Evolutionary conservation across 2,888 invertebrate species (phyloP), one percentile per base, ranked within the genome.

Genomic region (Colletes collaris): DNA sequence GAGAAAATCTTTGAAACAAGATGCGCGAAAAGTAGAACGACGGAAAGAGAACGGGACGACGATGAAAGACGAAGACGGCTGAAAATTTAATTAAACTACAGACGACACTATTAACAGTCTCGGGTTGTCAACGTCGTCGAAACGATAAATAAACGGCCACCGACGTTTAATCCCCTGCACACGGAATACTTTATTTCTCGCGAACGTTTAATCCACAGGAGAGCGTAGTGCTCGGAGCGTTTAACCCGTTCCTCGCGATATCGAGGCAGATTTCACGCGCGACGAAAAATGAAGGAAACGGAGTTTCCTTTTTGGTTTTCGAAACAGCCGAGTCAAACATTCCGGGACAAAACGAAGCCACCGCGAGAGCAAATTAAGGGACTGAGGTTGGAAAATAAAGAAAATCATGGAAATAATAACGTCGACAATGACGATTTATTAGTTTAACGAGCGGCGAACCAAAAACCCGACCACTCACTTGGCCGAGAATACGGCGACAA

Each of bases 361-460:
- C 0, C 27, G 27, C 27, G 27, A 0, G 27, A 16, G 16, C 16
- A 16, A 16, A 16, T 16, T 16, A 16, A 16, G 16, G 16, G 16
- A 16, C 16, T 0, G 16, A 16, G 16, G 16, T 35, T 8, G 66
- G 27, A 27, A 72, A 72, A 64, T 55, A 72, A 58, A 58, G 69
- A 64, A 72, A 77, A 59, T 13, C 52, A 44, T 16, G 62, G 86
- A 83, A 88, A 87, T 86, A 87, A 85, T 88, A 83, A 82, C 76
- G 62, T 40, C 73, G 74, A 60, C 68, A 73, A 78, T 75, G 67
- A 58, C 76, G 85, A 88, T 88, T 88, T 89, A 88, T 88, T 86
- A 88, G 78, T 87, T 87, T 85, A 88, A 82, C 89, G 79, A 80
- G 73, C 76, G 77, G 52, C 76, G 75, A 82, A 79, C 65, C 85